Evolutionary conservation across 2,888 invertebrate species (phyloP), one percentile per base, ranked within the genome.

Genomic region (Timandra comae): DNA sequence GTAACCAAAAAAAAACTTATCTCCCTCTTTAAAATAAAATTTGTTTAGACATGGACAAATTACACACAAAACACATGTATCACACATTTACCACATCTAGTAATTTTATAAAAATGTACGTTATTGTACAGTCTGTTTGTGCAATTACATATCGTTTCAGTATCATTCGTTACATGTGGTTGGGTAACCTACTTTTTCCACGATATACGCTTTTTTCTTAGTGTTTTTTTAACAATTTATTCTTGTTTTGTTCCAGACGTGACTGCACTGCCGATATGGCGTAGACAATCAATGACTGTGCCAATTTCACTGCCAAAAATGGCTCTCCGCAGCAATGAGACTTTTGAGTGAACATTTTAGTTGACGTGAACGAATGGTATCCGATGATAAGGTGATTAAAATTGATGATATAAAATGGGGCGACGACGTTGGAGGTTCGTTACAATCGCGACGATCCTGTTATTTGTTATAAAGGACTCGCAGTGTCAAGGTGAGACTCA

Each of bases 341-440:
- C 58, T 63, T 56, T 58, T 50, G 38, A 57, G 49, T 52, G 52
- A 50, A 52, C 35, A 64, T 59, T 53, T 66, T n/a, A n/a, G n/a
- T 60, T 42, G 46, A 46, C 39, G 46, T 49, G 40, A 33, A 38
- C 28, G 35, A 43, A 43, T 51, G 45, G 52, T 60, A 60, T 76
- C 71, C 39, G 63, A 84, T 82, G 82, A 65, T 62, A 73, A 70
- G 80, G 75, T 82, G 79, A 84, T 67, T 74, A 53, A 61, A 33
- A 36, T 29, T 38, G 50, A 41, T 30, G 33, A 37, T 34, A 56
- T 43, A 80, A 62, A 60, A 85, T 85, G 84, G 79, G 74, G 48
- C 71, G 84, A 48, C 73, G 80, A 58, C 84, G 85, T 44, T 84
- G 85, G 84, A 74, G 79, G 60, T 61, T 77, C 52, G 65, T 80